Conservation (phyloP, 2,797 vertebrate genomes). For the Periophthalmus magnuspinnatus region DNA sequence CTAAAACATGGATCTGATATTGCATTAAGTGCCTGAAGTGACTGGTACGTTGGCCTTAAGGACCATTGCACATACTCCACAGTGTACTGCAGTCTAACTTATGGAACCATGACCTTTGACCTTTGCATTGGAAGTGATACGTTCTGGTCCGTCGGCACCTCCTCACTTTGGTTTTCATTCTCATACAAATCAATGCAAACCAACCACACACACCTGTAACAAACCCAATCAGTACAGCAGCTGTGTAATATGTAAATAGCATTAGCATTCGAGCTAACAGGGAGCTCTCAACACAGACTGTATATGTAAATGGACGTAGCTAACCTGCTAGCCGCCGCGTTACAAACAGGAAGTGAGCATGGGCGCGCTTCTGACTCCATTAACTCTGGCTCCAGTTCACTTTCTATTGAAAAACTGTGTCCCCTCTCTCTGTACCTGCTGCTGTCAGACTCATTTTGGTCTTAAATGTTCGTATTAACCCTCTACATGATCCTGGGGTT, state of each 20-base stretch:
- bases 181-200: conserved; percentile 55
- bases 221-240: not conserved
- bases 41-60: conserved; percentile 37
- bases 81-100: conserved; percentile 51
- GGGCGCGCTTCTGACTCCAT: too few relatives aligned
- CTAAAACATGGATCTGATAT: conserved; percentile 51
- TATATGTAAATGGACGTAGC: too few relatives aligned
- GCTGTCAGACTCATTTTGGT: too few relatives aligned
- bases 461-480: too few relatives aligned
- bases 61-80: conserved; percentile 53
- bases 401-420: too few relatives aligned
- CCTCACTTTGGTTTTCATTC: conserved; percentile 70
- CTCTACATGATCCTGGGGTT: too few relatives aligned
- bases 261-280: not conserved
- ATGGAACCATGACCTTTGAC: conserved; percentile 30
- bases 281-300: too few relatives aligned
- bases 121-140: conserved; percentile 41
- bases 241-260: conserved; percentile 2
- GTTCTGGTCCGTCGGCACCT: conserved; percentile 42
- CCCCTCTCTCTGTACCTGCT: too few relatives aligned
- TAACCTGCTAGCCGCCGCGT: too few relatives aligned
- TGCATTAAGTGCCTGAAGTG: conserved; percentile 41
- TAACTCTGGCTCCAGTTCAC: too few relatives aligned
- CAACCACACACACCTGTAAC: conserved; percentile 33
- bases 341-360: too few relatives aligned